These are phyloP conservation scores for Andrena cerasifolii DNA, from an alignment of 1,140 invertebrate species.

Conservation along the genomic window DNA sequence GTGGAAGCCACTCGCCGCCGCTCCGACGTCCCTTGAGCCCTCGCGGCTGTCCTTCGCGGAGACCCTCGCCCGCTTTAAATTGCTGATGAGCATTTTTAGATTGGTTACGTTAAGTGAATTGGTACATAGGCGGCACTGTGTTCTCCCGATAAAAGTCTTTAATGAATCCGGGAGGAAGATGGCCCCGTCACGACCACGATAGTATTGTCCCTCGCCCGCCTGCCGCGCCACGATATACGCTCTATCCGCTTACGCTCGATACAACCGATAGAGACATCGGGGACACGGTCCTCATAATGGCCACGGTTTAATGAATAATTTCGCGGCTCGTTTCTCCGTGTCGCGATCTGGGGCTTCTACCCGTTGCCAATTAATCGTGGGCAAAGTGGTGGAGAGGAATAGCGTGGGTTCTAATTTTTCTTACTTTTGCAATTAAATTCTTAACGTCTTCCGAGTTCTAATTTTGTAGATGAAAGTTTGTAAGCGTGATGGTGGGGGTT, in stretches of 20 bases:
- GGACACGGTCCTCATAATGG: neutral
- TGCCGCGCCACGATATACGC: slow-evolving; percentile 10
- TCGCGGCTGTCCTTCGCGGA: slow-evolving; percentile 56
- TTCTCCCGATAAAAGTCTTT: slow-evolving; percentile 81
- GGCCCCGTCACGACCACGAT: slow-evolving; percentile 36
- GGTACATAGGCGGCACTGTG: slow-evolving; percentile 79
- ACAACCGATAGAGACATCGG: slow-evolving; percentile 15
- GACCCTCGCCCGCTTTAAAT: slow-evolving; percentile 79
- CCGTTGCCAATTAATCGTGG: no score
- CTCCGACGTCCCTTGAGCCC: slow-evolving; percentile 18
- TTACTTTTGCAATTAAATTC: no score
- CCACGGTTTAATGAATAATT: neutral
- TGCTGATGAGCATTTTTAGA: slow-evolving; percentile 83
- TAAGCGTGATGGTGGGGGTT: no score
- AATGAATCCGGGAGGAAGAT: slow-evolving; percentile 76
- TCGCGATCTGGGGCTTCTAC: no score
- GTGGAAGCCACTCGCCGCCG: slow-evolving; percentile 15
- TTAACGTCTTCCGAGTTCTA: no score
- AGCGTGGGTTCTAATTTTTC: no score
- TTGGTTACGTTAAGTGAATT: slow-evolving; percentile 82
- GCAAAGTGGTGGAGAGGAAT: no score
- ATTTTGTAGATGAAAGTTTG: no score
- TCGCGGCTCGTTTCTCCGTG: neutral
- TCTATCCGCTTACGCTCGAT: slow-evolving; percentile 20
- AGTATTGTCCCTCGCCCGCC: slow-evolving; percentile 10